Evolutionary conservation across 2,888 invertebrate species (phyloP), one percentile per base, ranked within the genome.

Genomic region (Athalia rosae): DNA sequence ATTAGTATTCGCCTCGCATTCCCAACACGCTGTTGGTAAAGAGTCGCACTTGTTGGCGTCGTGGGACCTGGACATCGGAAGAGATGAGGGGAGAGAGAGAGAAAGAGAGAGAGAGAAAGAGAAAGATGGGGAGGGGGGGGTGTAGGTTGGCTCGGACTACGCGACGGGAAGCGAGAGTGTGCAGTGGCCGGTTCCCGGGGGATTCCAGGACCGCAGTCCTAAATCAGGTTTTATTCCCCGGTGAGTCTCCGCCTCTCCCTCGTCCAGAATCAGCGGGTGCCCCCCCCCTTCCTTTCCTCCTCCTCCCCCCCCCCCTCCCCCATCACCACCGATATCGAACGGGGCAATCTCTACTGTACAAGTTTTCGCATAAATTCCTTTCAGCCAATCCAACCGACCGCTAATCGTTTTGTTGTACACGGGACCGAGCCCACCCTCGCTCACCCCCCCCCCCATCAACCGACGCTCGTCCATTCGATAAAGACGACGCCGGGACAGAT

Each of bases 211-310:
- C 89, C 88, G 86, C 89, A 88, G 85, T 86, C 86, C 89, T 89
- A 89, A 89, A 89, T 89, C 89, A 88, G 88, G 89, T 89, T 89
- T 87, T 87, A 85, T 85, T 88, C 86, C 87, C 85, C 83, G 79
- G 81, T 82, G 81, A 82, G 83, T 86, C 84, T 83, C 84, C 81
- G 77, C 80, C 82, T 80, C 79, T 81, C 82, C 79, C 78, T 77
- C 80, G 74, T 74, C 45, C 48, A 48, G 74, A 74, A 74, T 74
- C 74, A 59, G 41, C 74, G 59, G 47, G 74, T 61, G 28, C 28
- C 28, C 28, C 28, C 28, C n/a, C n/a, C n/a, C n/a, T n/a, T n/a
- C n/a, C n/a, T n/a, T n/a, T 28, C 28, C 28, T 2, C 28, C 28
- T 28, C 28, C 28, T 28, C 28, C n/a, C n/a, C n/a, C n/a, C n/a